phyloP scores from a whole-genome alignment of 2,888 invertebrate genomes.

The Lysandra coridon region DNA sequence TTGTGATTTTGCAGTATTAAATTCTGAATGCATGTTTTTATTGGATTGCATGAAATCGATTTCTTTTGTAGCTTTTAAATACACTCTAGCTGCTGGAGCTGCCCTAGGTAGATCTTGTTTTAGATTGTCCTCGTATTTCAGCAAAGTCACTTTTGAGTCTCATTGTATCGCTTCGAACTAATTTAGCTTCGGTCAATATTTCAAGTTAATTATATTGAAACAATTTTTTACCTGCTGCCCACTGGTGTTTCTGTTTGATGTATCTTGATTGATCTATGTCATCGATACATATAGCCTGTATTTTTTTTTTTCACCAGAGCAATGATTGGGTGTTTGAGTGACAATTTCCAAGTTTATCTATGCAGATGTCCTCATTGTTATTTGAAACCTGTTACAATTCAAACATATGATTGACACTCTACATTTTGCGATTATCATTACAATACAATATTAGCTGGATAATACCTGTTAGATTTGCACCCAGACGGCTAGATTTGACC shows the following conservation, averaged over 20 bases:
- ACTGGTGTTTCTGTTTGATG: constrained; percentile 46
- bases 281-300: constrained; percentile 50
- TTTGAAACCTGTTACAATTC: constrained; percentile 61
- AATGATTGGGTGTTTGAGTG: constrained; percentile 58
- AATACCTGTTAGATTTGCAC: constrained; percentile 53
- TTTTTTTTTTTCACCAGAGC: constrained; percentile 50
- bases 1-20: constrained; percentile 61
- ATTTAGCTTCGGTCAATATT: constrained; percentile 65
- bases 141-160: constrained; percentile 62
- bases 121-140: constrained; percentile 67
- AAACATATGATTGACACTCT: constrained; percentile 65
- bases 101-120: constrained; percentile 75
- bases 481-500: constrained; percentile 61
- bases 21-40: constrained; percentile 67
- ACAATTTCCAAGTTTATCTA: constrained; percentile 64
- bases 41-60: constrained; percentile 65
- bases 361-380: constrained; percentile 68
- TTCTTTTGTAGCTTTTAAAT: constrained; percentile 71
- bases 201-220: constrained; percentile 69
- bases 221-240: constrained; percentile 52
- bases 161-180: constrained; percentile 67
- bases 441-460: constrained; percentile 56
- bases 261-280: constrained; percentile 56
- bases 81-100: constrained; percentile 66
- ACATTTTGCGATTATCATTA: constrained; percentile 48